Conservation (phyloP, 1,140 invertebrate species). For the Drosophila ogumai region DNA sequence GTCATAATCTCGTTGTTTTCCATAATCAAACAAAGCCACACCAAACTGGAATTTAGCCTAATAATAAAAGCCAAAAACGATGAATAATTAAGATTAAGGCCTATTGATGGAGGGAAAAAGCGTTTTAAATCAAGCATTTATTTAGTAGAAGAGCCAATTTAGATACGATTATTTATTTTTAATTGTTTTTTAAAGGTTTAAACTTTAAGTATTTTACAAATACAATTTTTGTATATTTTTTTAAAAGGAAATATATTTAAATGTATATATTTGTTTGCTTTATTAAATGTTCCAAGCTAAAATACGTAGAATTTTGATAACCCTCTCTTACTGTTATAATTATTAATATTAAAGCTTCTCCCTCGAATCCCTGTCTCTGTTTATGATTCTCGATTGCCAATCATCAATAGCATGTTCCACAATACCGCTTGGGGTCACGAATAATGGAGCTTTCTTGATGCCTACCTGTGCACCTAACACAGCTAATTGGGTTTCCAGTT, state of each 20-base stretch:
- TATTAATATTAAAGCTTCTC: background rate
- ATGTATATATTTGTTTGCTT: background rate
- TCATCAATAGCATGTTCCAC: background rate
- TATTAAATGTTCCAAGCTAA: background rate
- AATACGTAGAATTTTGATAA: background rate
- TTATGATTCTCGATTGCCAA: background rate
- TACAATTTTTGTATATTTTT: too few relatives aligned
- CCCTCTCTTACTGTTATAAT: background rate
- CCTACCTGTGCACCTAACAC: slow-evolving; percentile 26
- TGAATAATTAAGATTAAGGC: slow-evolving; percentile 37
- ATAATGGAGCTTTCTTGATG: slow-evolving; percentile 21
- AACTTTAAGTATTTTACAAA: too few relatives aligned
- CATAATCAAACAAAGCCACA: slow-evolving; percentile 31
- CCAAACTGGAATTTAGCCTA: slow-evolving; percentile 14
- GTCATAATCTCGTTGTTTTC: slow-evolving; percentile 51
- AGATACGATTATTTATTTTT: background rate
- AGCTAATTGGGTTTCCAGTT: slow-evolving; percentile 42
- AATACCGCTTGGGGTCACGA: background rate
- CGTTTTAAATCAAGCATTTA: background rate
- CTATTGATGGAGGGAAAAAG: background rate
- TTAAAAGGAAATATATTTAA: too few relatives aligned
- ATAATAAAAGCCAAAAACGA: slow-evolving; percentile 22
- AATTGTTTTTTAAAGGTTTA: background rate
- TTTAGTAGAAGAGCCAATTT: too few relatives aligned
- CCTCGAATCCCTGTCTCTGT: background rate